Conservation (phyloP, 2,113 vertebrate species). For the Centropus bengalensis region DNA sequence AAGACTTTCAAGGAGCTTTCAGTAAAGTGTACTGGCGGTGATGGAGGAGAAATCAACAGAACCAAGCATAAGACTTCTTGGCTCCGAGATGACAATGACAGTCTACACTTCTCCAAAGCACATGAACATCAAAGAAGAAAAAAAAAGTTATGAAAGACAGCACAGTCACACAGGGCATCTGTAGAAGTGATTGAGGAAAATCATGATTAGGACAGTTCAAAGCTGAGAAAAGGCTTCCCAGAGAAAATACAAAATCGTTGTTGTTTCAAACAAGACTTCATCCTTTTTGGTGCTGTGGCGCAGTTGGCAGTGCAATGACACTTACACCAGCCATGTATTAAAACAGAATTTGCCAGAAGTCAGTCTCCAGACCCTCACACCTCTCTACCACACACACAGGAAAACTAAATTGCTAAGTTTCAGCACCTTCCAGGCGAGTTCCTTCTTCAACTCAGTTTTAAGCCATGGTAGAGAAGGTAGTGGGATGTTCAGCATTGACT, state of each 20-base stretch:
- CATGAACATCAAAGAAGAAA: background rate
- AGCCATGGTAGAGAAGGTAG: background rate
- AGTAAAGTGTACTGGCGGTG: background rate
- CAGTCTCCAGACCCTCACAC: background rate
- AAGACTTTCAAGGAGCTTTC: background rate
- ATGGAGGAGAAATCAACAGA: background rate
- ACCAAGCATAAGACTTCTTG: background rate
- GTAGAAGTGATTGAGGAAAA: background rate
- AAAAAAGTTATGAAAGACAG: background rate
- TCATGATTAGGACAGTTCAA: background rate
- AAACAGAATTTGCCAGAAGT: background rate
- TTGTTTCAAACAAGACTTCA: background rate
- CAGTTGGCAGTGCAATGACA: background rate
- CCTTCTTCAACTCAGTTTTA: background rate
- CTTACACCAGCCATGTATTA: background rate
- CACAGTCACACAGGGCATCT: background rate
- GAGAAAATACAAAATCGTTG: background rate
- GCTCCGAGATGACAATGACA: background rate
- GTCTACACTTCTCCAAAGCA: background rate
- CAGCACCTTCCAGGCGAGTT: background rate
- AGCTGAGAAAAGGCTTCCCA: background rate
- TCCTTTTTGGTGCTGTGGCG: background rate
- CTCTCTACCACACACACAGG: background rate
- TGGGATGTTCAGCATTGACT: background rate
- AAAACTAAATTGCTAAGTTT: background rate